Percentiles rank a stretch among this genome's conserved stretches.
Conservation (phyloP, 2,888 invertebrate species). For the Megalurothrips usitatus region DNA sequence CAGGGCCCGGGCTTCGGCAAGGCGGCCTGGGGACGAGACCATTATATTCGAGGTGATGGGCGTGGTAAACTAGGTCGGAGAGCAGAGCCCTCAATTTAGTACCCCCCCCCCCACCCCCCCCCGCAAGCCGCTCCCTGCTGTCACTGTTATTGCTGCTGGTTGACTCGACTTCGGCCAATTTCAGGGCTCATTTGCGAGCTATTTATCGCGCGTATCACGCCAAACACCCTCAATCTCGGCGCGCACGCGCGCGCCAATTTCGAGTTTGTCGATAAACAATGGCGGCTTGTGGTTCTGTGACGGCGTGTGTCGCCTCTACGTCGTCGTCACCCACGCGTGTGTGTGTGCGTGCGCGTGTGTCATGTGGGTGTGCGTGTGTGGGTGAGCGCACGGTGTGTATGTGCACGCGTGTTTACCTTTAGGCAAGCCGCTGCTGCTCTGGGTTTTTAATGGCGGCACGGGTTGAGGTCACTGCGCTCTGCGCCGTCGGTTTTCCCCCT, state of each 20-base stretch:
- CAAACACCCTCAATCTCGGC: too few species aligned
- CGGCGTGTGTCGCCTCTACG: too few species aligned
- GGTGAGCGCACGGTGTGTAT: too few species aligned
- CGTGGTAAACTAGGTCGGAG: slow-evolving; percentile 7
- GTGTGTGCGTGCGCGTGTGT: too few species aligned
- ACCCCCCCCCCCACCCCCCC: background rate
- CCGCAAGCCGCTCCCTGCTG: background rate
- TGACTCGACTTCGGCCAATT: background rate
- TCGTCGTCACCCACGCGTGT: too few species aligned
- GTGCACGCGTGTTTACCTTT: background rate
- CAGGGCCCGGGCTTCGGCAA: background rate
- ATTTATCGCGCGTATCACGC: background rate
- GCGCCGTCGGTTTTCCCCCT: too few species aligned
- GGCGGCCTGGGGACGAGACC: background rate
- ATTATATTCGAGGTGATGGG: slow-evolving; percentile 13
- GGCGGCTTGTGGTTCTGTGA: too few species aligned
- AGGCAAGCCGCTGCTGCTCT: background rate
- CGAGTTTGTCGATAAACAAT: too few species aligned
- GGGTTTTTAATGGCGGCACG: too few species aligned
- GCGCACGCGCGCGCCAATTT: too few species aligned
- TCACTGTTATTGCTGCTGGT: background rate
- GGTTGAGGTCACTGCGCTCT: too few species aligned
- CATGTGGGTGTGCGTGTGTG: too few species aligned
- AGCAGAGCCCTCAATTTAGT: background rate
- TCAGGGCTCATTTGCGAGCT: background rate